Evolutionary conservation across 2,113 vertebrate genomes (phyloP), one percentile per base, ranked within the genome.

Genomic region (Crotalus tigris): DNA sequence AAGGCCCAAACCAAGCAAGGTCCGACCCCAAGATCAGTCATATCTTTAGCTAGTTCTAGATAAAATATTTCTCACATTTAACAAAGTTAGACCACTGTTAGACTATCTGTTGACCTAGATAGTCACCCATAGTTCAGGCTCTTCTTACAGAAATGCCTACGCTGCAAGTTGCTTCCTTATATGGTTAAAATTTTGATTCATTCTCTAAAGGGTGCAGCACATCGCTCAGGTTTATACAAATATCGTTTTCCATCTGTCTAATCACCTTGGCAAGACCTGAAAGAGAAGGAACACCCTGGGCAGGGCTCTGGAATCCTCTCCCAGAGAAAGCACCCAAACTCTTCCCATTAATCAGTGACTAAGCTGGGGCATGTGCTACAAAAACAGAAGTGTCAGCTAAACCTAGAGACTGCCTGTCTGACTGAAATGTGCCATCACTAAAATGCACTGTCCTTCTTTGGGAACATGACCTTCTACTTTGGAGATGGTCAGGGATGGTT

Each of bases 181-280:
- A 94, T 8, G 91, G 91, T 92, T 90, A 90, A 92, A 87, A 49
- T 0, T 12, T 89, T 33, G 21, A 58, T 21, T 26, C 57, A 49
- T 64, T 90, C 88, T 12, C 26, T n/a, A 21, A 21, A 90, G 93
- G 91, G 51, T 49, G 91, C 26, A 21, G 51, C 75, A 87, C 8
- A 49, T 59, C 1, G 8, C 26, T 75, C 88, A 58, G 81, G 93
- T 75, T 44, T 92, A 51, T 87, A 21, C 88, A 92, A 92, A 58
- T 85, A 87, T 86, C 26, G 12, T 57, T 87, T 53, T 85, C 75
- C 81, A 93, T 85, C 81, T 90, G 81, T 58, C 15, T 64, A 64
- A 90, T 59, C 17, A n/a, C 88, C 58, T 92, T 92, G 93, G 93
- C 93, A 90, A 92, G 33, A 29, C 57, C 90, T 94, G 93, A 75